Base-by-base conservation (phyloP, 2,797 vertebrate genomes). In the Parauchenoglanis ngamensis region DNA sequence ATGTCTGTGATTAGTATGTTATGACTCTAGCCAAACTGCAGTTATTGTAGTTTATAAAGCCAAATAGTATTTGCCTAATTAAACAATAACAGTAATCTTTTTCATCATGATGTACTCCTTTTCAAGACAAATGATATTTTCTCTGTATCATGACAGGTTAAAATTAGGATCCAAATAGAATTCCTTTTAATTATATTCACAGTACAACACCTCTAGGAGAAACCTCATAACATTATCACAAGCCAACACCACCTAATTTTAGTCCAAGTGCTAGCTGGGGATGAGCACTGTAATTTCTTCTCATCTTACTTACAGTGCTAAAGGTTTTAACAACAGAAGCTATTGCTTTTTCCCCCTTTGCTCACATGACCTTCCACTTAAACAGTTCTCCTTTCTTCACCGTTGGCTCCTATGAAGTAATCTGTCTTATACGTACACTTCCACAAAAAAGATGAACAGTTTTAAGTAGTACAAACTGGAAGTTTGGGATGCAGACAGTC, bases 171-270 rank as follows among this genome's bases (percentile, higher is more conserved):
- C n/a, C 1, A 1, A 52, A 31, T 3, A 83, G 61, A n/a, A 68
- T 68, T 83, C 46, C 46, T 46, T 52, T 31, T 17, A 83, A 68
- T 81, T 40, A 61, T 15, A 81, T 83, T 68, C 81, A 31, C 46
- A 61, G 23, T 17, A 49, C 8, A 63, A 76, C 56, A 49, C 56
- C 70, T 25, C 31, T 15, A 59, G 61, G 19, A 49, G 59, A 82
- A 68, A 57, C 21, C 31, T 57, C 52, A 57, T 17, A 72, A 72
- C n/a, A 57, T 23, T 2, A 73, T 57, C 35, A 84, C 52, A 54
- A 23, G 82, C 46, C 52, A 70, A n/a, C 76, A 56, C 15, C 5
- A 63, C 76, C 63, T 79, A 86, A 79, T 57, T 80, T 70, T 70
- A 79, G 76, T 44, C 35, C 25, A 67, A 67, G 61, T 21, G 80